Evolutionary conservation across 2,888 invertebrate species (phyloP).

Genomic region (Pharmacophagus antenor): DNA sequence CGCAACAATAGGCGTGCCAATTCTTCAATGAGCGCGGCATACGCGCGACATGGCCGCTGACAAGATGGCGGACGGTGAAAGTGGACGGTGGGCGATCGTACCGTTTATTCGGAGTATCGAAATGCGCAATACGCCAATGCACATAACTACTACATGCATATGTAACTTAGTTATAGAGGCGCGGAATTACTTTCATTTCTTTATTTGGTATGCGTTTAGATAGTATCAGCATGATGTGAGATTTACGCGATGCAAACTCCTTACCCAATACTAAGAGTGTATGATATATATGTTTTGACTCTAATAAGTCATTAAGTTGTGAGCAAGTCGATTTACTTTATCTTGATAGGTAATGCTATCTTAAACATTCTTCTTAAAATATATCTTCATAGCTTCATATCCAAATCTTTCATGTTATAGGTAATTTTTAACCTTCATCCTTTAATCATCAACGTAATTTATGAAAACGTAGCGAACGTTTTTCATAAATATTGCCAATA

Average conservation of each 20-base stretch:
- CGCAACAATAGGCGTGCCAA: conserved; percentile 62
- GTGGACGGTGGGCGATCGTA: conserved; percentile 60
- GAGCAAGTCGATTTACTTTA: neutral
- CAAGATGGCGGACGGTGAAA: conserved; percentile 77
- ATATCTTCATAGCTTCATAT: neutral
- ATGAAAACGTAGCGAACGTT: neutral
- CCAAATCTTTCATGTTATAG: neutral
- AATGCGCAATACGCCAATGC: conserved; percentile 32
- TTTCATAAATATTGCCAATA: neutral
- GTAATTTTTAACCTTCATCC: neutral
- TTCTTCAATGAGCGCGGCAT: conserved; percentile 55
- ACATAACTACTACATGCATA: conserved; percentile 24
- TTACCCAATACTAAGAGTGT: neutral
- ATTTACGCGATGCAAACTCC: conserved; percentile 26
- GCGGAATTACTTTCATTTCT: conserved; percentile 29
- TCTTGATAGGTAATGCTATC: neutral
- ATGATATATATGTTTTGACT: neutral
- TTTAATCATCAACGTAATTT: neutral
- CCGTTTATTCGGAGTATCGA: conserved; percentile 46
- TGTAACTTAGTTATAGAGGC: conserved; percentile 13
- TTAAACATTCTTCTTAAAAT: neutral
- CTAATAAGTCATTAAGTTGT: neutral
- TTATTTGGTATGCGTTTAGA: conserved; percentile 24
- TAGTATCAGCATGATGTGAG: conserved; percentile 12
- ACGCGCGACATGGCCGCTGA: conserved; percentile 55